Evolutionary conservation across 1,140 invertebrate species (phyloP).

Genomic region (Pemphigus obesinymphae): DNA sequence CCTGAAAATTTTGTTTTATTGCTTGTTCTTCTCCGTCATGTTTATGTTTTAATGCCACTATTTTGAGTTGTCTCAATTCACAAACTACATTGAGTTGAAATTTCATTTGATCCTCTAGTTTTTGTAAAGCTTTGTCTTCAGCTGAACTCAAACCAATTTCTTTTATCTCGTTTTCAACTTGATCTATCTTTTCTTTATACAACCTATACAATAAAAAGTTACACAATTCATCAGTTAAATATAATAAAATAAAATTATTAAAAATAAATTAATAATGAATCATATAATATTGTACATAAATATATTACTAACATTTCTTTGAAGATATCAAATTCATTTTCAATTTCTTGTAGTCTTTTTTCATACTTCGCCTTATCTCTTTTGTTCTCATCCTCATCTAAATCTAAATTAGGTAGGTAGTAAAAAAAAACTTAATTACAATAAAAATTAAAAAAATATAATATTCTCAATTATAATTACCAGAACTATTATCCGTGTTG

Average conservation of each 20-base stretch:
- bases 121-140: constrained; percentile 74
- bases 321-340: constrained; percentile 70
- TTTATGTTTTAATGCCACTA: constrained; percentile 82
- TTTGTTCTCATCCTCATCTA: constrained; percentile 91
- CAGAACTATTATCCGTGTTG: constrained; percentile 55
- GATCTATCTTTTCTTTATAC: constrained; percentile 76
- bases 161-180: constrained; percentile 77
- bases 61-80: constrained; percentile 67
- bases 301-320: constrained; percentile 36
- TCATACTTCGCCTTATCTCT: constrained; percentile 73
- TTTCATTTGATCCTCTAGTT: constrained; percentile 80
- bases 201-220: constrained; percentile 52
- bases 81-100: constrained; percentile 83
- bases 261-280: no score
- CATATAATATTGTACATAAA: no score
- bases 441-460: background rate
- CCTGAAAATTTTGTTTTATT: constrained; percentile 78
- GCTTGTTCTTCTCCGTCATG: constrained; percentile 83
- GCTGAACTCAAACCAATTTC: constrained; percentile 81
- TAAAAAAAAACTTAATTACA: constrained; percentile 7
- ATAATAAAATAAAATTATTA: no score
- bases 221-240: no score
- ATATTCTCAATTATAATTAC: constrained; percentile 45
- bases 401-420: constrained; percentile 61
- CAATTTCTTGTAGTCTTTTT: constrained; percentile 80